phyloP scores from a whole-genome alignment of 2,797 vertebrate genomes.

The Psittacula derbiana region DNA sequence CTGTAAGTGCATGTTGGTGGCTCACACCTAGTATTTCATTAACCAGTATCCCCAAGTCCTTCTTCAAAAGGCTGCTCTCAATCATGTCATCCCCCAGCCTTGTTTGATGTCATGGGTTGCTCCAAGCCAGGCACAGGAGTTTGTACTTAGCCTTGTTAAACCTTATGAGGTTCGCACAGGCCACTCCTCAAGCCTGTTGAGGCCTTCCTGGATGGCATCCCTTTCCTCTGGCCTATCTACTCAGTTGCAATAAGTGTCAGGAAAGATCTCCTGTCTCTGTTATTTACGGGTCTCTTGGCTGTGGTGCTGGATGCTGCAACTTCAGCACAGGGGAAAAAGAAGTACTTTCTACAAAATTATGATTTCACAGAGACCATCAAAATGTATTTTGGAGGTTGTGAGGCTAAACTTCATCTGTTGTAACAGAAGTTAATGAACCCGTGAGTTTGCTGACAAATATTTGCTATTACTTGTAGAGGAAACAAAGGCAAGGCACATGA shows the following conservation, averaged over 20 bases:
- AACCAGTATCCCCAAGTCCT: background rate
- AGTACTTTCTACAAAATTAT: background rate
- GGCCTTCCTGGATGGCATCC: background rate
- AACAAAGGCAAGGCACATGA: background rate
- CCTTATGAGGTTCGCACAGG: background rate
- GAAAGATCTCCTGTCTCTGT: background rate
- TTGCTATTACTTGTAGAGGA: background rate
- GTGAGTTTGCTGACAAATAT: background rate
- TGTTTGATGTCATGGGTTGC: accelerated
- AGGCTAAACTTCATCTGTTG: background rate
- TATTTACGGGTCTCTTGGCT: background rate
- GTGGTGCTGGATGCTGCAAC: background rate
- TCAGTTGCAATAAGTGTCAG: background rate
- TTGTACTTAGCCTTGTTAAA: background rate
- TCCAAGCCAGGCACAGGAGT: background rate
- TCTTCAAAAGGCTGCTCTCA: background rate
- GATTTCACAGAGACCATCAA: background rate
- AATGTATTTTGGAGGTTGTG: background rate
- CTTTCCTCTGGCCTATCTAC: background rate
- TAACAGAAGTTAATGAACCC: background rate
- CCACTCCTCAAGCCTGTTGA: background rate
- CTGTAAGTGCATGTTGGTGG: background rate
- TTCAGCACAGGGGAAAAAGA: background rate
- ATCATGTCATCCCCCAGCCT: background rate
- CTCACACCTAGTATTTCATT: background rate